Evolutionary conservation across 2,888 invertebrate species (phyloP), one percentile per base, ranked within the genome.

Genomic region (Argyresthia albistria): DNA sequence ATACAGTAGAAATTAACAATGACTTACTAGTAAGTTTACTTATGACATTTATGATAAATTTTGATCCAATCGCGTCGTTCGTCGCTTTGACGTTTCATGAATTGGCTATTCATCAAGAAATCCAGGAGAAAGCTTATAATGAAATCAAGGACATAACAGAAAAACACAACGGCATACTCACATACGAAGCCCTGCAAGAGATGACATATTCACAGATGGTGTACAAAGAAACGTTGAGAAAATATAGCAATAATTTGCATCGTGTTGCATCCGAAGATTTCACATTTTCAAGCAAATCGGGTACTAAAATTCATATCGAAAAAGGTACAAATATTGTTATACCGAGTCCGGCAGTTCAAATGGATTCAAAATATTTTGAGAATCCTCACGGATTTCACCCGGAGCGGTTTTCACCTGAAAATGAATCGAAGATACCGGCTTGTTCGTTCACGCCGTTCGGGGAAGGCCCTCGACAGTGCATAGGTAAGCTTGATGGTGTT

Each of bases 41-140:
- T 1, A 79, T 82, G 46, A 66, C 82, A 9, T 82, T 81, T 57
- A 4, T 11, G 4, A 88, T 87, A 0, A 88, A 88, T 0, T 88
- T 86, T 49, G 88, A 88, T 56, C 84, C 88, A 0, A 88, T 87
- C 0, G 83, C 88, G 0, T 78, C 80, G 0, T 76, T 82, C 0
- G 76, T 81, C 4, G 76, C 78, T 46, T 73, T 64, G 57, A 74
- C 80, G 1, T 59, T 80, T 45, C 76, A 80, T 53, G 71, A 80
- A 59, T 65, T 81, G 1, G 80, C 80, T 2, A 66, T 60, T 57
- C 57, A 78, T 45, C 75, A 70, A 0, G 66, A 66, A 8, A 67
- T 73, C 6, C 80, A 81, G 55, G 55, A 56, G 1, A 69, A 65
- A 36, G 75, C 64, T 9, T 80, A 78, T 50, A 58, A 56, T 0